Evolutionary conservation across 2,888 invertebrate genomes (phyloP).

Genomic region (Empis livida): DNA sequence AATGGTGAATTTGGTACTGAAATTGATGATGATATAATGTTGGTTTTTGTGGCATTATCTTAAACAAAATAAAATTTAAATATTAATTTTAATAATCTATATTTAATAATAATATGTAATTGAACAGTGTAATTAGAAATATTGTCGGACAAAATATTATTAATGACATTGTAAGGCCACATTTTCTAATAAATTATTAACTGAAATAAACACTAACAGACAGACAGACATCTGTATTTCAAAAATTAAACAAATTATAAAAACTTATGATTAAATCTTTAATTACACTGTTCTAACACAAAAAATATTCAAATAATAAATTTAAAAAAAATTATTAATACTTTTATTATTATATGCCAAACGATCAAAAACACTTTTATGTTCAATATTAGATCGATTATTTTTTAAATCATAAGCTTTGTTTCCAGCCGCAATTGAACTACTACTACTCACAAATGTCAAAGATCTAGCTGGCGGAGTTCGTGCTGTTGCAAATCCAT

Average conservation of each 20-base stretch:
- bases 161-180: no score
- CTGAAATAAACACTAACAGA: no score
- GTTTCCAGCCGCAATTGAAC: constrained; percentile 9
- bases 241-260: no score
- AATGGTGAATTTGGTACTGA: constrained; percentile 35
- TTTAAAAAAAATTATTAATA: constrained; percentile 9
- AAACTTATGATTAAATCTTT: no score
- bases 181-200: no score
- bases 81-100: background rate
- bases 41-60: constrained; percentile 17
- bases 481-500: constrained; percentile 4
- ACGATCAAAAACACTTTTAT: constrained; percentile 19
- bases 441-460: constrained; percentile 16
- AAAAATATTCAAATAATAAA: no score
- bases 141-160: no score
- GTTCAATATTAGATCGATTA: background rate
- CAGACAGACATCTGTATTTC: no score
- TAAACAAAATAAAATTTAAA: constrained; percentile 3
- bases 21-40: constrained; percentile 1
- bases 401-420: constrained; percentile 10
- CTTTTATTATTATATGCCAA: constrained; percentile 21
- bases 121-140: no score
- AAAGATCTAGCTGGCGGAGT: constrained; percentile 9
- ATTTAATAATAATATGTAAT: background rate
- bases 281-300: no score